These are phyloP conservation scores for Cuculus canorus DNA, from an alignment of 2,797 vertebrate genomes.

Conservation along the genomic window DNA sequence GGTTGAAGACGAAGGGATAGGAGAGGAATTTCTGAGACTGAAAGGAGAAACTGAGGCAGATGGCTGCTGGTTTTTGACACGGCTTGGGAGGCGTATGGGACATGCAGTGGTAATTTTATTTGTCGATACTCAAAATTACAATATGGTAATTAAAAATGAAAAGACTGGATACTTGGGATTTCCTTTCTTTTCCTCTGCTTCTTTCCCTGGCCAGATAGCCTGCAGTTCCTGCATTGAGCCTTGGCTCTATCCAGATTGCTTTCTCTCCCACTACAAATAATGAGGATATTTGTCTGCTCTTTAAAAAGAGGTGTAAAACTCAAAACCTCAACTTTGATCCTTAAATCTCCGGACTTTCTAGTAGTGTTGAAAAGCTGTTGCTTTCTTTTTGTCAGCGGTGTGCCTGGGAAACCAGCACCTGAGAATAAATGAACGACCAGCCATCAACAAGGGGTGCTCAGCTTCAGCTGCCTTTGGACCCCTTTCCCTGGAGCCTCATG, in stretches of 20 bases:
- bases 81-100: neutral
- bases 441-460: neutral
- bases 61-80: neutral
- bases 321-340: neutral
- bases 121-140: neutral
- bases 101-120: neutral
- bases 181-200: neutral
- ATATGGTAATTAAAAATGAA: neutral
- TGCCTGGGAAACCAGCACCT: neutral
- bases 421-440: neutral
- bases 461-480: neutral
- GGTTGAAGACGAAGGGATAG: neutral
- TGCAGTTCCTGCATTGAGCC: neutral
- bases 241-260: neutral
- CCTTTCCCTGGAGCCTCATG: rapidly evolving
- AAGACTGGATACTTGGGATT: neutral
- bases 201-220: neutral
- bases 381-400: neutral
- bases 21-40: neutral
- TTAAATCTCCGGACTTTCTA: neutral
- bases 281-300: neutral
- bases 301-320: neutral
- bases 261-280: neutral
- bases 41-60: neutral
- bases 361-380: neutral